Base-by-base conservation (phyloP, 1,140 invertebrate genomes). In the Bombus waltoni region DNA sequence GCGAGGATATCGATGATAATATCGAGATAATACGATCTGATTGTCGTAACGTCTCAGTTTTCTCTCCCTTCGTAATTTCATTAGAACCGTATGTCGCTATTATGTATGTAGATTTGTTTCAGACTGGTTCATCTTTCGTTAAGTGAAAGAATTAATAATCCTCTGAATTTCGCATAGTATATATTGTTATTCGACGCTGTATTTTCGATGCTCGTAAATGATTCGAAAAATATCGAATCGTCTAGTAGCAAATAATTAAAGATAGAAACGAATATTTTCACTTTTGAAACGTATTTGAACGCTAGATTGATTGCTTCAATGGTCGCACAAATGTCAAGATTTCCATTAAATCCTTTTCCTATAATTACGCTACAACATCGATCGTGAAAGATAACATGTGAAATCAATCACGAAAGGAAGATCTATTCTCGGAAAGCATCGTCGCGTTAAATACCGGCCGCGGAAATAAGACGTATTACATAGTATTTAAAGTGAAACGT, bases 271-370 rank as follows among this genome's bases (percentile, higher is more conserved):
- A 9, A 22, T 40, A 11, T 68, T 40, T 40, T 28, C 68, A 28
- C 35, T 71, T 71, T 5, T 28, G 35, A 35, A 25, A 38, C 18
- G 66, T 38, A 68, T 35, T 68, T 28, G 35, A 40, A 40, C 25
- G 25, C 3, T 1, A 40, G 38, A 71, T 71, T 28, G 68, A 40
- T 40, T 38, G 38, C 38, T 5, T 71, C 22, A 2, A 40, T 13
- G 28, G 5, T 71, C 25, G 68, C 3, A 40, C 9, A 71, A 40
- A 40, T 71, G 68, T 71, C 68, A 71, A 28, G 35, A 71, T 38
- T 71, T 71, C 25, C 38, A 71, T 68, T 68, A 68, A 68, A 38
- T 68, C 66, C 22, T 68, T 68, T 71, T 71, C 11, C 68, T 40
- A 28, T 40, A 28, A 71, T 71, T 71, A 71, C 38, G 25, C 38